These are phyloP conservation scores for Hydrozoanthus gracilis DNA, from an alignment of 92 coral and sea anemone genomes.

Conservation along the genomic window DNA sequence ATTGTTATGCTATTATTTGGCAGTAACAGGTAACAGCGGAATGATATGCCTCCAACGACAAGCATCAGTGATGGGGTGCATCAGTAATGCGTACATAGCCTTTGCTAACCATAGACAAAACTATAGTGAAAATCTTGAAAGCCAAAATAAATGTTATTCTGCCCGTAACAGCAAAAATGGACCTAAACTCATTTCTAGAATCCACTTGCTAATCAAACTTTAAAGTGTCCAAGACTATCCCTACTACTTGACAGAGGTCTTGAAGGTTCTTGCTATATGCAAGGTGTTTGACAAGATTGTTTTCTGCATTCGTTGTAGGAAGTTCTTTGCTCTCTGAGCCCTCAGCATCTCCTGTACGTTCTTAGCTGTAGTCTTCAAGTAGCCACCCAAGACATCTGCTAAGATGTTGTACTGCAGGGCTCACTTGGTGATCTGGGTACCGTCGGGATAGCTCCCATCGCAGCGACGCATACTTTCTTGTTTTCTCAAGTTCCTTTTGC, in stretches of 20 bases:
- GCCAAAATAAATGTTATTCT: background rate
- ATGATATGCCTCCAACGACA: background rate
- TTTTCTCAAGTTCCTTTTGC: conserved; percentile 12
- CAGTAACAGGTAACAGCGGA: too few species aligned
- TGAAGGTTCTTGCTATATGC: conserved; percentile 8
- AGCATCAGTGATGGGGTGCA: background rate
- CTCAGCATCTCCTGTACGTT: conserved; percentile 2
- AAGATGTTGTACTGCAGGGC: conserved; percentile 8
- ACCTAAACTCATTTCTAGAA: background rate
- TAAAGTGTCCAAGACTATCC: background rate
- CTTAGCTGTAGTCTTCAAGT: background rate
- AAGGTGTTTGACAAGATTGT: conserved; percentile 10
- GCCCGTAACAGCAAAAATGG: background rate
- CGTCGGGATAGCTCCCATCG: conserved; percentile 26
- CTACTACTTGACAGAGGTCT: conserved; percentile 1
- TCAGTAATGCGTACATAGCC: background rate
- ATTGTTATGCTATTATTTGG: too few species aligned
- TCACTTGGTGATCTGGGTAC: conserved; percentile 17
- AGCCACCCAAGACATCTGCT: conserved; percentile 10
- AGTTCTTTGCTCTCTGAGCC: background rate
- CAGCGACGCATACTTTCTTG: conserved; percentile 19
- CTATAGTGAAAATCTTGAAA: background rate
- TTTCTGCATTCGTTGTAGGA: background rate
- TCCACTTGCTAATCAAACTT: background rate
- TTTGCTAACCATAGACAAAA: background rate